Base-by-base conservation (phyloP, 2,113 vertebrate species). In the Cyrtonyx montezumae region DNA sequence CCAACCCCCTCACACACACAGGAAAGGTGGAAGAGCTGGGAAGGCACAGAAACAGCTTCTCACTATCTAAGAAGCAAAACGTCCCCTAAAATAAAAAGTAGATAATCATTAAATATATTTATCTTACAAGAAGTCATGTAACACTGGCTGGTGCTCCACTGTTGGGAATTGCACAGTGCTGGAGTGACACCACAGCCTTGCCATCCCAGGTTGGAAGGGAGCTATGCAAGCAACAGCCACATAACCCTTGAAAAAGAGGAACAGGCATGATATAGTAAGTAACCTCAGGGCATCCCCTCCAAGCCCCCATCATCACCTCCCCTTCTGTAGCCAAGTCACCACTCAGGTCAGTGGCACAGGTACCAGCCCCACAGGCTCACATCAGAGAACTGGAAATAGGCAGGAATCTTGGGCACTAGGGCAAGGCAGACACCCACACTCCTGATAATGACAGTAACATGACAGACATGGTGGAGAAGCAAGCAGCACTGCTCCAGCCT, bases 401-500 rank as follows among this genome's bases (percentile, higher is more conserved):
- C 87, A 91, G 79, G 82, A 91, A 67, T 67, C 73, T 71, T 23
- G 11, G 59, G 9, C 19, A 14, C 79, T 8, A 45, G 63, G 76
- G 61, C 88, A 91, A 61, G 79, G 79, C 91, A 94, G 70, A 73
- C 94, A 22, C 95, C 91, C 88, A 95, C 85, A 0, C 51, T 68
- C 45, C 65, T 71, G 67, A 43, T 66, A 87, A 92, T 37, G 26
- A 69, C 67, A 67, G 74, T 51, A 85, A 93, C 80, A n/a, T n/a
- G n/a, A n/a, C n/a, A n/a, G n/a, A n/a, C 53, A 79, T 1, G 2
- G 14, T 48, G 49, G 22, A 84, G 51, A 51, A 73, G 43, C 25
- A 61, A 49, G 43, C 77, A 23, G 16, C 32, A 32, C 83, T 88
- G 61, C 87, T 87, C 84, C 93, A 91, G 87, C 93, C 84, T 94